Base-by-base conservation (phyloP, 2,888 invertebrate species). In the Molanna angustata region DNA sequence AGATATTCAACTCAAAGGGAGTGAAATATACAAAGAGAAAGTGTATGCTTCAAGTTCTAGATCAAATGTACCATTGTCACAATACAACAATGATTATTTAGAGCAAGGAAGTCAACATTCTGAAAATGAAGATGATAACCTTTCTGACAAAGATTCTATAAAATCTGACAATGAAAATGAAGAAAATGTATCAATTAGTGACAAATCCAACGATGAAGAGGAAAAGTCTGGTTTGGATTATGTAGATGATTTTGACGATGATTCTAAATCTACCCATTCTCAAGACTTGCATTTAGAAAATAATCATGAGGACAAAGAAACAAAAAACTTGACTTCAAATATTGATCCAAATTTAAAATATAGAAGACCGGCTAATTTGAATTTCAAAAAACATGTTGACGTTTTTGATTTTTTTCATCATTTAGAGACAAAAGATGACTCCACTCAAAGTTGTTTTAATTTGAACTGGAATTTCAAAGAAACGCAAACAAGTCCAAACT, bases 191-290 rank as follows among this genome's bases (percentile, higher is more conserved):
- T n/a, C n/a, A n/a, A n/a, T n/a, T n/a, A 47, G 17, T 14, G 14
- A 22, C 39, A 39, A 16, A 18, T 37, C 18, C 2, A 7, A 37
- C 16, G 11, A 3, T 18, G 65, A 62, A 32, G 68, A 66, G 58
- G 67, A 70, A 39, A 75, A 71, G 17, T 45, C 49, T 6, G 31
- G 20, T 19, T 19, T 33, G 22, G 47, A 56, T 50, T 76, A 76
- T 58, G 70, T 61, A 44, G 76, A 77, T 61, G 76, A 77, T 62
- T 77, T 77, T 61, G 76, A 76, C 61, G 73, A 71, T n/a, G 71
- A 70, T 45, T 45, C 45, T 9, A 50, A 51, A 48, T 56, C 52
- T 9, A 31, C 33, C 9, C 19, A 49, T 14, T 52, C 53, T 6
- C 37, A 32, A 20, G 47, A 43, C 21, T 37, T 42, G 6, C 32